Evolutionary conservation across 2,888 invertebrate genomes (phyloP), one percentile per base, ranked within the genome.

Genomic region (Hedya salicella): DNA sequence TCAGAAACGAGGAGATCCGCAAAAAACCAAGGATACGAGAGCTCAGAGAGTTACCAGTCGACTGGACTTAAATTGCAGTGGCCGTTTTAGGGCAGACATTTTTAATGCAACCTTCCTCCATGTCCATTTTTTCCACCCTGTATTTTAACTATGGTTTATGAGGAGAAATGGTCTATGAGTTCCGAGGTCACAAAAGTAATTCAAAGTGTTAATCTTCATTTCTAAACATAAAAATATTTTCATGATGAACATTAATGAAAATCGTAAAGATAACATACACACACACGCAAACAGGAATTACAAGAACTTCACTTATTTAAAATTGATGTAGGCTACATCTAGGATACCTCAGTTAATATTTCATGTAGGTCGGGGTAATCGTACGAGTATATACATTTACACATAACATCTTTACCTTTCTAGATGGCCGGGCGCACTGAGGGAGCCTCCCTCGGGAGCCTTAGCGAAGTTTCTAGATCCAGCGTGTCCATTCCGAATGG

Each of bases 401-500:
- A 56, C 11, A 39, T 52, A 60, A 65, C 17, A 53, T 60, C 46
- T 60, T 60, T 54, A 48, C 48, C 40, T 52, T 56, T 48, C 60
- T 30, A 48, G 60, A 53, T 19, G 30, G n/a, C 59, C 19, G 48
- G 62, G 69, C 71, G 68, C 67, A 69, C 72, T 74, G 75, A 75
- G 71, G 71, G 73, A 60, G 62, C 44, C 67, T 72, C 75, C 73
- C 75, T 48, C 19, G 73, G 72, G 75, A 73, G 67, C 48, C 61
- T 62, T 36, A 62, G 46, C n/a, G 59, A 66, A 61, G 63, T 68
- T 70, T 69, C 70, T 71, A 71, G 72, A 72, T 74, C 69, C 70
- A 70, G 70, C 73, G 69, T 71, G 72, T 65, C 70, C 74, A 70
- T 71, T 74, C 73, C 73, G 74, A 77, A 80, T 77, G 72, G 75